phyloP scores from a whole-genome alignment of 2,797 vertebrate species.

The Artibeus lituratus region DNA sequence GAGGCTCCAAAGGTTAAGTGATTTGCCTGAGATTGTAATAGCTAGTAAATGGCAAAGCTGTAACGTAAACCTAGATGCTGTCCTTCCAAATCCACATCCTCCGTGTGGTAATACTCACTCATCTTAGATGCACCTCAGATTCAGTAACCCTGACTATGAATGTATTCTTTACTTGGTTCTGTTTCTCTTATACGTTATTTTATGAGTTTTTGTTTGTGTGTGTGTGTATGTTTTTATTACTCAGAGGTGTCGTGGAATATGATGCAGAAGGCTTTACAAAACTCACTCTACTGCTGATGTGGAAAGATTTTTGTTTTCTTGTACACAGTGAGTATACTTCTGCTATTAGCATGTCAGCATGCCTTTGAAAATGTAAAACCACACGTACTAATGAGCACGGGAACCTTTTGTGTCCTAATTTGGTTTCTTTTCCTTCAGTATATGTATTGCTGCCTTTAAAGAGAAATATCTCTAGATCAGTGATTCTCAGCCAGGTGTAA shows the following conservation, averaged over 20 bases:
- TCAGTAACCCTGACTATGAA: not conserved
- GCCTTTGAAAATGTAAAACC: not conserved
- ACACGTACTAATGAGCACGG: conserved; percentile 4
- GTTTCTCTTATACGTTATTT: conserved; percentile 24
- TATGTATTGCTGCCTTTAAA: conserved; percentile 55
- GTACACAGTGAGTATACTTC: conserved; percentile 92
- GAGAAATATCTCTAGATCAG: not conserved
- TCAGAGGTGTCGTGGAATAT: conserved; percentile 97
- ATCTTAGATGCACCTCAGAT: not conserved
- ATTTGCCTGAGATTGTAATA: not conserved
- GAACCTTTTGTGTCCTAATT: conserved; percentile 59
- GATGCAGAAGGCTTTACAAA: conserved; percentile 99
- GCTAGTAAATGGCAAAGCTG: not conserved
- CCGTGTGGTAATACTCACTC: not conserved
- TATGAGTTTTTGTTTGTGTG: conserved; percentile 25
- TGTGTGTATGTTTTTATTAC: conserved; percentile 62
- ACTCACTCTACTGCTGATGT: conserved; percentile 96
- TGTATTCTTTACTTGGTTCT: not conserved
- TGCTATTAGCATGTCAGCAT: conserved; percentile 46
- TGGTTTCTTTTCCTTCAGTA: conserved; percentile 65
- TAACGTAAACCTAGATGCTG: not conserved
- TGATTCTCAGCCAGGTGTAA: not conserved
- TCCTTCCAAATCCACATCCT: not conserved
- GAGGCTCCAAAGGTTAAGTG: not conserved
- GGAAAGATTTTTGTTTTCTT: conserved; percentile 98